Evolutionary conservation across 2,888 invertebrate genomes (phyloP).

Genomic region (Glomeris marginata): DNA sequence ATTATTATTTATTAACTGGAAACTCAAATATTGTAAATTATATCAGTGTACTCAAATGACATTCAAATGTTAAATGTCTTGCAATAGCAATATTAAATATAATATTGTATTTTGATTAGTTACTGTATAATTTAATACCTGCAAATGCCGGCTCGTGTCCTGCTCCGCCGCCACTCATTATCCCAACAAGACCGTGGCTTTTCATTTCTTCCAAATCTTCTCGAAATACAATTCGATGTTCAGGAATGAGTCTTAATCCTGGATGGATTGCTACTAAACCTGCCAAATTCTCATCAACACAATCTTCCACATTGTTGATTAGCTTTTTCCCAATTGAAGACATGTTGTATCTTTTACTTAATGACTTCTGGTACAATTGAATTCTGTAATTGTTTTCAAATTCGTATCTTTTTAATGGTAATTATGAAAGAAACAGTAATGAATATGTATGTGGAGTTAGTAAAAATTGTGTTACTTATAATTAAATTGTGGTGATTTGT

Average conservation of each 20-base stretch:
- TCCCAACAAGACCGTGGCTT: conserved; percentile 34
- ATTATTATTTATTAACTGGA: background rate
- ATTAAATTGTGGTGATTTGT: no score
- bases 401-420: no score
- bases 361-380: no score
- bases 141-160: conserved; percentile 60
- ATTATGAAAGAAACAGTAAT: no score
- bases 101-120: background rate
- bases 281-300: conserved; percentile 41
- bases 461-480: no score
- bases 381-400: no score
- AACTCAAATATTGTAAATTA: background rate
- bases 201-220: conserved; percentile 34
- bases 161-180: conserved; percentile 63
- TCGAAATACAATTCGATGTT: conserved; percentile 38
- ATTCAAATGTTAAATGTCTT: background rate
- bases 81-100: background rate
- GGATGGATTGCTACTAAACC: conserved; percentile 41
- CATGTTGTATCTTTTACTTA: no score
- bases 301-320: conserved; percentile 36
- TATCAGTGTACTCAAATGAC: background rate
- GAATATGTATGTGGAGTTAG: no score
- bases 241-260: conserved; percentile 36
- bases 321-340: conserved; percentile 36
- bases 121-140: conserved; percentile 21